Conservation (phyloP, 2,113 vertebrate species). For the Limnothrissa miodon region DNA sequence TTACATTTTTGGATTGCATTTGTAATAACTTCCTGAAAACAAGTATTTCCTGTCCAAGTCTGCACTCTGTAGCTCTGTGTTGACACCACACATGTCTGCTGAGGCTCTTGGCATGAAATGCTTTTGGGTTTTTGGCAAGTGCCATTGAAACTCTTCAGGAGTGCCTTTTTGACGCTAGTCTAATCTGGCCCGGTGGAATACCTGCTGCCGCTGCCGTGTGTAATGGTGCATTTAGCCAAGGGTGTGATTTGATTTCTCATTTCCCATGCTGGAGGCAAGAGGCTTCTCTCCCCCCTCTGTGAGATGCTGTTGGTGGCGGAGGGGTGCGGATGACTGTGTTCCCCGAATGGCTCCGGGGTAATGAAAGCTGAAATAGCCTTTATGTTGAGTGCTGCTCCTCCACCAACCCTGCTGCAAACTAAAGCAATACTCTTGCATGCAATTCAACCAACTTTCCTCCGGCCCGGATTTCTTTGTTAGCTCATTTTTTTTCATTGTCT, state of each 20-base stretch:
- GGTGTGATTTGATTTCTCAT: conserved; percentile 76
- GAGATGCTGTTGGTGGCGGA: conserved; percentile 57
- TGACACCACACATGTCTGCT: background rate
- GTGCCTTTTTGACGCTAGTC: background rate
- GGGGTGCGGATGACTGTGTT: conserved; percentile 63
- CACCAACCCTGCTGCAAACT: conserved; percentile 42
- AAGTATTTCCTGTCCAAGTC: background rate
- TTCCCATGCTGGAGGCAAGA: conserved; percentile 65
- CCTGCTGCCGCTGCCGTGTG: conserved; percentile 27
- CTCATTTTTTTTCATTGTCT: background rate
- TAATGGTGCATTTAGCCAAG: conserved; percentile 69
- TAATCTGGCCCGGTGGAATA: background rate
- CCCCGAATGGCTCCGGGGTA: conserved; percentile 74
- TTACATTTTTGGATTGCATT: no score
- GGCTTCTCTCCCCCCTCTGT: conserved; percentile 66
- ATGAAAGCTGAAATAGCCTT: conserved; percentile 77
- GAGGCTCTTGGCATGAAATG: background rate
- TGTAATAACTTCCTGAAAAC: background rate
- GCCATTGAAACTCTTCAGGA: background rate
- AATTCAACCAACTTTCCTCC: background rate
- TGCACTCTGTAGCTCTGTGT: no score
- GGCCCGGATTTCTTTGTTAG: background rate
- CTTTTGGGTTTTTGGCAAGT: background rate
- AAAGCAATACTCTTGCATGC: background rate
- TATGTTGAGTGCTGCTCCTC: conserved; percentile 46